Percentiles rank a stretch among this genome's conserved stretches.
Evolutionary conservation across 2,113 vertebrate genomes (phyloP).

Genomic region (Centropus bengalensis): DNA sequence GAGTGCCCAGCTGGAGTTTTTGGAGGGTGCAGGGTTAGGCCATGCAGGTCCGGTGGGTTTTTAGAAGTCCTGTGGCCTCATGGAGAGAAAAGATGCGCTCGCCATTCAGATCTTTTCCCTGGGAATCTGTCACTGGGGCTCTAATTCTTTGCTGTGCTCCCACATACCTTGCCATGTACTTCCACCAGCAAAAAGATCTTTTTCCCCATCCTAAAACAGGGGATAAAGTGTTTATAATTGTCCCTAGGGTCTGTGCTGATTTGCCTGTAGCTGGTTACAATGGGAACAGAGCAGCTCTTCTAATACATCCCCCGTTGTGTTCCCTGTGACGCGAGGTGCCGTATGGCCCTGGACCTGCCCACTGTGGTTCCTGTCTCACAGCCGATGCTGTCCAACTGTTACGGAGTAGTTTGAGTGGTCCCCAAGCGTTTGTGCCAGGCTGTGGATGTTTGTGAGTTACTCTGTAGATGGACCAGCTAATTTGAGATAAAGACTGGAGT

Average conservation of each 20-base stretch:
- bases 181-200: not conserved
- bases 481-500: not conserved
- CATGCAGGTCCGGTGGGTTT: not conserved
- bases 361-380: not conserved
- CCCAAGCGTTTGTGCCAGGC: not conserved
- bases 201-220: not conserved
- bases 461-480: not conserved
- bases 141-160: not conserved
- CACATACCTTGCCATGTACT: not conserved
- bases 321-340: not conserved
- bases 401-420: not conserved
- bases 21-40: not conserved
- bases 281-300: not conserved
- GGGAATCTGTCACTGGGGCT: not conserved
- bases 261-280: not conserved
- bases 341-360: not conserved
- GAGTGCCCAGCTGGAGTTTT: not conserved
- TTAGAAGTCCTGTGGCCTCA: not conserved
- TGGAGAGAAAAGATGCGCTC: not conserved
- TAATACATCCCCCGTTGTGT: not conserved
- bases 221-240: not conserved
- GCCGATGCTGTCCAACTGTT: not conserved
- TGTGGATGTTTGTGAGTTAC: not conserved
- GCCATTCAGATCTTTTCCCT: not conserved
- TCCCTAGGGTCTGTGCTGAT: not conserved